Evolutionary conservation across 2,797 vertebrate genomes (phyloP).

Genomic region (Morelia viridis): DNA sequence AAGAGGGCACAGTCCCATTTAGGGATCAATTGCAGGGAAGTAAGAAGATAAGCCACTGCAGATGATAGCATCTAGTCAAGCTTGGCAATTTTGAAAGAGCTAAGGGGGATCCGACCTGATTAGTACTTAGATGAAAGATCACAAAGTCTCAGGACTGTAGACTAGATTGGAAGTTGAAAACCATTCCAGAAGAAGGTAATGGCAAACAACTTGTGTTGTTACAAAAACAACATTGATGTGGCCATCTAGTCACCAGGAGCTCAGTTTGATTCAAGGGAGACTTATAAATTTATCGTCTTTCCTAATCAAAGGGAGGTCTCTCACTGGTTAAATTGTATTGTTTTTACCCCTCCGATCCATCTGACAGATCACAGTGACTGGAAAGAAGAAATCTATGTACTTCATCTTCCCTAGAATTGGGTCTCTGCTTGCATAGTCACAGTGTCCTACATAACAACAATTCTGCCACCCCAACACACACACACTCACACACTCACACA

Average conservation of each 20-base stretch:
- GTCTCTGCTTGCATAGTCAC: slow-evolving; percentile 12
- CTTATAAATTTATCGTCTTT: background rate
- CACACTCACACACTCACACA: too few relatives aligned
- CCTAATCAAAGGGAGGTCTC: background rate
- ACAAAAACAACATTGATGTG: too few relatives aligned
- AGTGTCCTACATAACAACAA: background rate
- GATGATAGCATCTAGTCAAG: background rate
- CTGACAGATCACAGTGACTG: background rate
- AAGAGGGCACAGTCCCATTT: background rate
- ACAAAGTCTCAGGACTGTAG: background rate
- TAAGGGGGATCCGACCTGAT: background rate
- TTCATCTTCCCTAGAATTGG: background rate
- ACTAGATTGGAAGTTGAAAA: background rate
- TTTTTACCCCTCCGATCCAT: background rate
- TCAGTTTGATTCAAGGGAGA: background rate
- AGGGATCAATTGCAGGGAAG: background rate
- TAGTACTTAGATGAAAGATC: background rate
- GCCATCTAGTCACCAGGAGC: background rate
- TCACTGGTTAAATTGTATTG: slow-evolving; percentile 1
- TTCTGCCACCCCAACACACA: background rate
- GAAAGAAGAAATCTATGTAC: slow-evolving; percentile 19
- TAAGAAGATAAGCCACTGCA: background rate
- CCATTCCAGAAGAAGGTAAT: background rate
- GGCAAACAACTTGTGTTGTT: background rate
- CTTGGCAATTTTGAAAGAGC: background rate